phyloP scores from a whole-genome alignment of 2,888 invertebrate genomes.

The Drosophila paracracens region DNA sequence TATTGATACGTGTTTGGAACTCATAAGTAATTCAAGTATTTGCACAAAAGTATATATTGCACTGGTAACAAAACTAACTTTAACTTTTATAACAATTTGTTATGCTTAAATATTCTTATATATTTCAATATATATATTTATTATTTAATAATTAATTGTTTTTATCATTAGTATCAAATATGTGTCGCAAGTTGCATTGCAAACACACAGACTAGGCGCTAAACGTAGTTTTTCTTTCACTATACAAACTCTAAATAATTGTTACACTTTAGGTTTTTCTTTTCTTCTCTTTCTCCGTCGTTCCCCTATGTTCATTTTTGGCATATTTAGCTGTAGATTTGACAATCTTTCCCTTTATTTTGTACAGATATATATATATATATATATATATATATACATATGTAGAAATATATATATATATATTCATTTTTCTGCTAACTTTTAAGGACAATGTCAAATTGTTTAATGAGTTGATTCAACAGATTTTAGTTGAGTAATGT shows the following conservation, averaged over 20 bases:
- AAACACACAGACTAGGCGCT: conserved; percentile 74
- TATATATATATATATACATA: neutral
- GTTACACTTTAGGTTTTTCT: conserved; percentile 55
- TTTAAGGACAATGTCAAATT: conserved; percentile 58
- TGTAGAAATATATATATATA: neutral
- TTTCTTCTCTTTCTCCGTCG: conserved; percentile 18
- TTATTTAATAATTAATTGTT: conserved; percentile 71
- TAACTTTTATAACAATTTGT: conserved; percentile 78
- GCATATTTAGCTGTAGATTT: conserved; percentile 84
- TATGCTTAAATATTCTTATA: conserved; percentile 64
- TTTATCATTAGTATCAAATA: conserved; percentile 76
- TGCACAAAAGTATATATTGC: conserved; percentile 67
- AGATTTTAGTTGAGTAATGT: conserved; percentile 55
- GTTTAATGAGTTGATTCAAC: conserved; percentile 60
- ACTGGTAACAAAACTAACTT: conserved; percentile 79
- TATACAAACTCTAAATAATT: conserved; percentile 80
- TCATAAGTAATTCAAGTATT: conserved; percentile 43
- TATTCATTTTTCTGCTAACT: conserved; percentile 21
- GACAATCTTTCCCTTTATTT: conserved; percentile 69
- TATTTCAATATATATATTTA: conserved; percentile 58
- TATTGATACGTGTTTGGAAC: conserved; percentile 45
- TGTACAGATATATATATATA: conserved; percentile 58
- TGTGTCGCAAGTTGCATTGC: conserved; percentile 52
- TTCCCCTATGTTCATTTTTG: conserved; percentile 72
- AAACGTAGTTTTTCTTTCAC: conserved; percentile 65